Base-by-base conservation (phyloP, 2,888 invertebrate genomes). In the Timandra comae region DNA sequence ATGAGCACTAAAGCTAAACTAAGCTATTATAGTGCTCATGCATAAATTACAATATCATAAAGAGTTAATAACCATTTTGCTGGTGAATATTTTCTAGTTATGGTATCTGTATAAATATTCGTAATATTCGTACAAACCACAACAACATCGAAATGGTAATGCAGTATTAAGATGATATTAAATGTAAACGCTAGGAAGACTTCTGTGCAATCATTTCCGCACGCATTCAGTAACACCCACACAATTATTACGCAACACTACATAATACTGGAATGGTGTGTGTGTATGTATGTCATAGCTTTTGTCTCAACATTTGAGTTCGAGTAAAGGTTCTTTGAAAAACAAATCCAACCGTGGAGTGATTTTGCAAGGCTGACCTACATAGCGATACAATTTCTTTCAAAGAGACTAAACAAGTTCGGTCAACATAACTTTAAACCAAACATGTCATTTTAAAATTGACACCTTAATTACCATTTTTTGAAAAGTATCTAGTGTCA, bases 171-270 rank as follows among this genome's bases (percentile, higher is more conserved):
- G 50, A 56, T 63, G 48, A 56, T 53, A 52, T 48, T 51, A 57
- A 57, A 59, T 55, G 55, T 55, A 62, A 66, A 63, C 52, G 67
- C 63, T 53, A 70, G 72, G 72, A 73, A 70, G 68, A 65, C 57
- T 56, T 54, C 49, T 57, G 60, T 57, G 60, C 60, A 61, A 57
- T 46, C 55, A 68, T 71, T 71, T 73, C 74, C 70, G 70, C 56
- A 59, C 58, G 56, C 57, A 64, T 60, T 63, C 54, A 52, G 56
- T 55, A 58, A 67, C 64, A 63, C 66, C 64, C 49, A 57, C 60
- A 56, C 45, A 30, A 46, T 12, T 41, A 60, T 73, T 72, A 63
- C 68, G 59, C 63, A 71, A 73, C 57, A 31, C 23, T 30, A 40
- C 28, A 37, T 34, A 35, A 11, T 34, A 33, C 26, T 7, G 12